Conservation (phyloP, 1,140 invertebrate species). For the Orchestia grillus region DNA sequence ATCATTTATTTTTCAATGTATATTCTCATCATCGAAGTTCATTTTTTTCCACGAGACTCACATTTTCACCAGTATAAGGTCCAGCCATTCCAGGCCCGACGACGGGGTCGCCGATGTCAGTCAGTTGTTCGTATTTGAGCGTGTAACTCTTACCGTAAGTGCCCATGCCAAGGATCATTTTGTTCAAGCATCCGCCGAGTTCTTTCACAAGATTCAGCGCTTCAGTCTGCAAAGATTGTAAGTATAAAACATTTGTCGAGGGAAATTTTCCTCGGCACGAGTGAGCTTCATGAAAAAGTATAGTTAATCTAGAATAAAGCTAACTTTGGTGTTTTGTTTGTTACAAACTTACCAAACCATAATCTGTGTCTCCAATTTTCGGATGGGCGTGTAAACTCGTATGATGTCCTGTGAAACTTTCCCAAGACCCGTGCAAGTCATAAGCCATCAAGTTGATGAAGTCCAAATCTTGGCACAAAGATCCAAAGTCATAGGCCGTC, state of each 20-base stretch:
- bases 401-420: conserved; percentile 72
- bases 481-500: conserved; percentile 73
- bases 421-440: conserved; percentile 72
- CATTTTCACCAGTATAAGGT: conserved; percentile 70
- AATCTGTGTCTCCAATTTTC: conserved; percentile 69
- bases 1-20: neutral
- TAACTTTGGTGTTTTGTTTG: neutral
- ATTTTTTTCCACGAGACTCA: neutral
- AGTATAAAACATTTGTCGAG: too few species aligned
- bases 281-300: too few species aligned
- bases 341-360: conserved; percentile 16
- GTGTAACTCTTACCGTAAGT: conserved; percentile 79
- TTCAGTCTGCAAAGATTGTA: conserved; percentile 72
- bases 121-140: neutral
- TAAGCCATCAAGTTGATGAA: conserved; percentile 74
- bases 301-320: neutral
- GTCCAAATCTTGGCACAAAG: conserved; percentile 72
- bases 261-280: too few species aligned
- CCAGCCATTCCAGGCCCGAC: conserved; percentile 77
- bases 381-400: conserved; percentile 71
- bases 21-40: neutral
- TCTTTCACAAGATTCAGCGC: conserved; percentile 88
- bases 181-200: conserved; percentile 83
- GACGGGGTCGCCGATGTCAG: neutral
- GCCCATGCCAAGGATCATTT: conserved; percentile 90